Conservation (phyloP, 2,888 invertebrate species). For the Gasteruption jaculator region DNA sequence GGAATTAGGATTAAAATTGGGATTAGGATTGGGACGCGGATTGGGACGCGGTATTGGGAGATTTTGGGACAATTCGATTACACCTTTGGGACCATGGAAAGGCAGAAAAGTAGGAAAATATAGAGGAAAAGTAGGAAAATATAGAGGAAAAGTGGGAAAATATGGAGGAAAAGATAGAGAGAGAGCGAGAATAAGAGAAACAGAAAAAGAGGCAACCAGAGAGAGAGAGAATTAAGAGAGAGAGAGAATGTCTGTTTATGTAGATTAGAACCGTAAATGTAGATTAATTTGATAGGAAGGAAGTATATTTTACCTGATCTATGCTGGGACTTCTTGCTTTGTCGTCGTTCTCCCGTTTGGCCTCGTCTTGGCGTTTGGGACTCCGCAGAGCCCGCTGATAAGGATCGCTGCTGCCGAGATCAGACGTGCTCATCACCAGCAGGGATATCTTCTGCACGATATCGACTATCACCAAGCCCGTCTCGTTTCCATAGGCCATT, state of each 20-base stretch:
- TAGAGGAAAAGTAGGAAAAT: too few relatives aligned
- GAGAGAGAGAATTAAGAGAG: slow-evolving; percentile 7
- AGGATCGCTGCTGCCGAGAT: slow-evolving; percentile 87
- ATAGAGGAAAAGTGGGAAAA: too few relatives aligned
- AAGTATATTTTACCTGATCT: slow-evolving; percentile 71
- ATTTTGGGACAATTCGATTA: too few relatives aligned
- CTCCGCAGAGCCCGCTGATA: slow-evolving; percentile 78
- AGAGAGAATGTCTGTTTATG: neutral
- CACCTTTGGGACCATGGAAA: too few relatives aligned
- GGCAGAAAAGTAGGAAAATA: too few relatives aligned
- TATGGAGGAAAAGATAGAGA: too few relatives aligned
- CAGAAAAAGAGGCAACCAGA: slow-evolving; percentile 12
- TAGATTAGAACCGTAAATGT: too few relatives aligned
- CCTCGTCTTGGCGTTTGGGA: slow-evolving; percentile 59
- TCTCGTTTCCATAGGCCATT: slow-evolving; percentile 96
- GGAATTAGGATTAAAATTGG: too few relatives aligned
- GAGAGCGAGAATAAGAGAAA: slow-evolving; percentile 4
- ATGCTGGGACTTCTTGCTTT: slow-evolving; percentile 80
- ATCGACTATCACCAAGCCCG: slow-evolving; percentile 92
- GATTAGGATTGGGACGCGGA: too few relatives aligned
- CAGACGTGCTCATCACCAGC: slow-evolving; percentile 82
- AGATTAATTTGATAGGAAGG: slow-evolving; percentile 25
- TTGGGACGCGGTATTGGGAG: too few relatives aligned
- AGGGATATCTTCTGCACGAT: slow-evolving; percentile 86
- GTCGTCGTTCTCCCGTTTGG: slow-evolving; percentile 46